phyloP scores from a whole-genome alignment of 92 coral and sea anemone species.

The Ricordea florida region DNA sequence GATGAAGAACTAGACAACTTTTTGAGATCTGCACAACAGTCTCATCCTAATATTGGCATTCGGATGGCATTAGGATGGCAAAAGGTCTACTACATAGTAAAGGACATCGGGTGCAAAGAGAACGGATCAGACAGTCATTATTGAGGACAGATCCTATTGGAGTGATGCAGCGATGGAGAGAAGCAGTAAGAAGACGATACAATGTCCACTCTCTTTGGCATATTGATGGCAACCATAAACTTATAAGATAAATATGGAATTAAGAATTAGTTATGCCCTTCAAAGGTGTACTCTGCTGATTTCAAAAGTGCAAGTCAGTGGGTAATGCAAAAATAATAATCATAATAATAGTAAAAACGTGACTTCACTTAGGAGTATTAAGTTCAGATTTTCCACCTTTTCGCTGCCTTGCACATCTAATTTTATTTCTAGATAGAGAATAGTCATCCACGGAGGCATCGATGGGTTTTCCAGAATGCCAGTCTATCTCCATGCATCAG shows the following conservation, averaged over 20 bases:
- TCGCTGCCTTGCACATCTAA: neutral
- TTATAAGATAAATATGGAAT: constrained; percentile 58
- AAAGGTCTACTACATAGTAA: constrained; percentile 53
- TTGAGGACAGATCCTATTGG: constrained; percentile 71
- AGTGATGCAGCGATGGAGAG: constrained; percentile 57
- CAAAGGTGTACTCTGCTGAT: no score
- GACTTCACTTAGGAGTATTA: neutral
- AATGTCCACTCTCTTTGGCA: constrained; percentile 65
- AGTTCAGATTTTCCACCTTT: neutral
- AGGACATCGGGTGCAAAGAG: constrained; percentile 62
- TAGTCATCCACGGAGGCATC: constrained; percentile 45
- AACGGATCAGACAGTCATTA: constrained; percentile 54
- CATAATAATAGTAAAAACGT: neutral
- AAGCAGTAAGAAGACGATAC: constrained; percentile 46
- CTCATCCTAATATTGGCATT: constrained; percentile 56
- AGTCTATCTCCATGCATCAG: constrained; percentile 30
- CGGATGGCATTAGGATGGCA: constrained; percentile 30
- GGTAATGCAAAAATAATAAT: neutral
- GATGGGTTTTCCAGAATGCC: constrained; percentile 58
- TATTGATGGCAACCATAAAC: constrained; percentile 65
- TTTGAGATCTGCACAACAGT: constrained; percentile 41
- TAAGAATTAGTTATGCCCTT: no score
- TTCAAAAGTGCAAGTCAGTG: no score
- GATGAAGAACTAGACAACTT: constrained; percentile 57
- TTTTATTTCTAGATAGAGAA: constrained; percentile 31